Evolutionary conservation across 37 sponge, comb jelly and placozoan species (phyloP).

Genomic region (Beroe forskalii): DNA sequence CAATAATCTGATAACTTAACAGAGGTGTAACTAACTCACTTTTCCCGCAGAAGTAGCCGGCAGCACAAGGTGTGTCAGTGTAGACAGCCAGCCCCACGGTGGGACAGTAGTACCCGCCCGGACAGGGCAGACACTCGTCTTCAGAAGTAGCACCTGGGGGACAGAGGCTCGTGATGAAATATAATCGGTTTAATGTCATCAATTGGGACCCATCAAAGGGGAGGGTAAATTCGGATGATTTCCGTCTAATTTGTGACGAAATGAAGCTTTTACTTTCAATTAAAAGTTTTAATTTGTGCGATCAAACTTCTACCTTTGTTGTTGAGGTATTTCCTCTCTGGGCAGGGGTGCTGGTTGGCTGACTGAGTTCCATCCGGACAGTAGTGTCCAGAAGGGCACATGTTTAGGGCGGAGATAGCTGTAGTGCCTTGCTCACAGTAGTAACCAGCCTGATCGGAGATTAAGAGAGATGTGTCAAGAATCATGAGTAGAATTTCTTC

Average conservation of each 20-base stretch:
- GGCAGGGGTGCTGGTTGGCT: slow-evolving; percentile 49
- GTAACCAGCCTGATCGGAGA: slow-evolving; percentile 8
- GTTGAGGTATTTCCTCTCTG: slow-evolving; percentile 50
- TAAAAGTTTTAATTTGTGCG: too few relatives aligned
- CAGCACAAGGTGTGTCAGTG: neutral
- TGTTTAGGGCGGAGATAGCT: neutral
- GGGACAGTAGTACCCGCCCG: slow-evolving; percentile 53
- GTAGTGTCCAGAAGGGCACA: slow-evolving; percentile 67
- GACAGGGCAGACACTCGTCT: slow-evolving; percentile 16
- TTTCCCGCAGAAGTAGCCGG: slow-evolving; percentile 61
- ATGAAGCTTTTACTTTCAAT: too few relatives aligned
- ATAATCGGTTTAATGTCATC: too few relatives aligned
- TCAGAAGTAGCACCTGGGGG: neutral
- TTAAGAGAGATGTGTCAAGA: too few relatives aligned
- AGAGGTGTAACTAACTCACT: too few relatives aligned
- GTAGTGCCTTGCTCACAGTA: neutral
- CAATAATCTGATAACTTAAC: too few relatives aligned
- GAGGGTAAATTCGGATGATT: too few relatives aligned
- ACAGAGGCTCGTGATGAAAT: too few relatives aligned
- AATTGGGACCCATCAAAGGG: too few relatives aligned
- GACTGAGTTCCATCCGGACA: slow-evolving; percentile 53
- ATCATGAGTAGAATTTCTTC: too few relatives aligned
- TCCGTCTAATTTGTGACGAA: too few relatives aligned
- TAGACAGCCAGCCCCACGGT: neutral
- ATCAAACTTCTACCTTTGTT: slow-evolving; percentile 41